Conservation (phyloP, 2,797 vertebrate genomes). For the Tapera naevia region DNA sequence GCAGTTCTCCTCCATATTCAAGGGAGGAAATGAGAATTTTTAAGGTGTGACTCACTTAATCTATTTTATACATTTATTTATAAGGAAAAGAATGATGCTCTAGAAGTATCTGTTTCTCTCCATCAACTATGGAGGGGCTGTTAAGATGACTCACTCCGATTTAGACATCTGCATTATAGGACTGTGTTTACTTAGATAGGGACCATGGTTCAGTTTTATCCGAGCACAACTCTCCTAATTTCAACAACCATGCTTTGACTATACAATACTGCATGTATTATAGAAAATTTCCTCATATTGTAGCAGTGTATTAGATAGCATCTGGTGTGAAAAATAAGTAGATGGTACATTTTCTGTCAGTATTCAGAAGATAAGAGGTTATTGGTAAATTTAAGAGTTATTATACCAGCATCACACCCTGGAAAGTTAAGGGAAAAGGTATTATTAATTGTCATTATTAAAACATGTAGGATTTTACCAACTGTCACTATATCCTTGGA, state of each 20-base stretch:
- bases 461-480: not conserved
- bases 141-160: conserved; percentile 7
- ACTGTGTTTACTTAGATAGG: not conserved
- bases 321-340: not conserved
- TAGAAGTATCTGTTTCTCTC: not conserved
- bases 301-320: not conserved
- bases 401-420: not conserved
- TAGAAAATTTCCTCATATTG: not conserved
- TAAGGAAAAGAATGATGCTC: conserved; percentile 29
- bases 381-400: not conserved
- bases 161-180: not conserved
- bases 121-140: not conserved
- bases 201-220: not conserved
- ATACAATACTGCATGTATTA: not conserved
- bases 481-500: not conserved
- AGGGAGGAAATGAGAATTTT: conserved; percentile 54
- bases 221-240: not conserved
- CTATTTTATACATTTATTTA: conserved; percentile 67
- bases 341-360: not conserved
- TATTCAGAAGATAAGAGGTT: not conserved
- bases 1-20: conserved; percentile 37
- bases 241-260: not conserved
- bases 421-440: not conserved
- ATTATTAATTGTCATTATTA: not conserved
- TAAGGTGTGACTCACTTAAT: conserved; percentile 62